A percentile compares a stretch with the other conserved stretches of the same genome.
Evolutionary conservation across 2,888 invertebrate genomes (phyloP).

Genomic region (Lymantria monacha): DNA sequence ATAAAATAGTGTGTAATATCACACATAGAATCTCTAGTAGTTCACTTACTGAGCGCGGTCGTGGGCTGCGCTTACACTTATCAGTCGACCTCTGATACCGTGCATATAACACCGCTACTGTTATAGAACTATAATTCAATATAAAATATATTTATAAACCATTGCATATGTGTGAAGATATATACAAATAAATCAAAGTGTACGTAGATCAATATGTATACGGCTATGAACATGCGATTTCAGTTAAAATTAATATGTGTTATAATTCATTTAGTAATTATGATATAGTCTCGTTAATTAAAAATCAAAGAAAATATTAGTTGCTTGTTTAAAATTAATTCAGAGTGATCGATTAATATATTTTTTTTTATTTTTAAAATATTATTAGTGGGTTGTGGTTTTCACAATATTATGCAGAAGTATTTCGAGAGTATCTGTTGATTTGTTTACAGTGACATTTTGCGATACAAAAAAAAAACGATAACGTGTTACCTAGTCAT

Average conservation of each 20-base stretch:
- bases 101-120: conserved; percentile 27
- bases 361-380: too few relatives aligned
- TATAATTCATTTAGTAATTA: conserved; percentile 10
- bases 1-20: conserved; percentile 32
- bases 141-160: conserved; percentile 13
- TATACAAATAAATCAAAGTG: background rate
- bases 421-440: conserved; percentile 40
- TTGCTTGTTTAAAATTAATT: background rate
- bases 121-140: conserved; percentile 23
- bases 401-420: conserved; percentile 36
- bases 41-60: conserved; percentile 40
- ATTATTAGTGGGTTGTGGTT: background rate
- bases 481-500: conserved; percentile 49
- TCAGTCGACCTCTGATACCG: conserved; percentile 61
- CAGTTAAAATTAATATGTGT: conserved; percentile 19
- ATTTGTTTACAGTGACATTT: conserved; percentile 53
- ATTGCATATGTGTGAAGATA: conserved; percentile 19
- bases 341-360: conserved; percentile 5
- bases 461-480: conserved; percentile 45
- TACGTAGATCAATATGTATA: background rate
- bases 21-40: conserved; percentile 37
- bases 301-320: background rate
- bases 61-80: conserved; percentile 57
- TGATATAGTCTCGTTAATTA: background rate
- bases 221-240: conserved; percentile 18